These are phyloP conservation scores for Bettongia penicillata DNA, from an alignment of 2,113 vertebrate species.

Conservation along the genomic window DNA sequence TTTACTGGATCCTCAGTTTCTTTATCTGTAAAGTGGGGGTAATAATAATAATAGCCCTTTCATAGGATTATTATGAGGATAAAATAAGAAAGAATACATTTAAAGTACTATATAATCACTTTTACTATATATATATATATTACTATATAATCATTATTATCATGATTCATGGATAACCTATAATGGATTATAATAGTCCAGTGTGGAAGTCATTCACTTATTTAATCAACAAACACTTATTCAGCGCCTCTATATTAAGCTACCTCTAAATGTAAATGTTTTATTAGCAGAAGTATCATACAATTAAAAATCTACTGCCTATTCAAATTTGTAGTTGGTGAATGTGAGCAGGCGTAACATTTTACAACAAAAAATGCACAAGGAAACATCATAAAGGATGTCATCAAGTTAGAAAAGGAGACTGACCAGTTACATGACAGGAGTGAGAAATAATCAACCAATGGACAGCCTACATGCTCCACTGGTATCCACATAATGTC, in stretches of 20 bases:
- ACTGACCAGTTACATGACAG: background rate
- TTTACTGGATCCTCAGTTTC: background rate
- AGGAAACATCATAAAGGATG: background rate
- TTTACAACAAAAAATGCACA: background rate
- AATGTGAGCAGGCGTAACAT: background rate
- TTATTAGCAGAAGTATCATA: constrained; percentile 39
- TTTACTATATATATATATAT: no score
- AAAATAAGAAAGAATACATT: background rate
- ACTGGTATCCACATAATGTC: background rate
- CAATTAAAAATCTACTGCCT: constrained; percentile 51
- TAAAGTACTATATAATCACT: background rate
- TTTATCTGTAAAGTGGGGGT: background rate
- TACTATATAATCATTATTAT: background rate
- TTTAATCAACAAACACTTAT: background rate
- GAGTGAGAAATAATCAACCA: background rate
- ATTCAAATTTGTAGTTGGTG: constrained; percentile 47
- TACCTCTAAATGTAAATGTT: constrained; percentile 30
- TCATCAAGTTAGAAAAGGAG: background rate
- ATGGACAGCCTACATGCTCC: background rate
- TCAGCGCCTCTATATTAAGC: background rate
- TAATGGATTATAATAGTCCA: constrained; percentile 35
- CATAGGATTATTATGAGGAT: background rate
- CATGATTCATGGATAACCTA: background rate
- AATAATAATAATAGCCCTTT: background rate
- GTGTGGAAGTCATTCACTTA: constrained; percentile 34